Evolutionary conservation across 2,888 invertebrate species (phyloP).

Genomic region (Coleophora flavipennella): DNA sequence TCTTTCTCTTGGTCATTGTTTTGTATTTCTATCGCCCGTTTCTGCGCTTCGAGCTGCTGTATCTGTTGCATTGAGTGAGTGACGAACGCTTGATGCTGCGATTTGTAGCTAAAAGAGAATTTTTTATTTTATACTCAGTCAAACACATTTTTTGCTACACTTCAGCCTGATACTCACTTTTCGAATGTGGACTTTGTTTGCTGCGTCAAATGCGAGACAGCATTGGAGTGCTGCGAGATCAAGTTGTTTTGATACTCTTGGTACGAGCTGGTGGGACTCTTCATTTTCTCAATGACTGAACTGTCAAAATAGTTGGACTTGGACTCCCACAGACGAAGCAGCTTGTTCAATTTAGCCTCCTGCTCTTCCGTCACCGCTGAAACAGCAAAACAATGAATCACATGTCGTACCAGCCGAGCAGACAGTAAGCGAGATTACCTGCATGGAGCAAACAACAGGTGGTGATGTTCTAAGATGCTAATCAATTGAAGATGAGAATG

Average conservation of each 20-base stretch:
- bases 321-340: constrained; percentile 96
- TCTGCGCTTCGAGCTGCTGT: constrained; percentile 86
- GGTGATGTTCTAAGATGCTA: constrained; percentile 55
- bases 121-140: neutral
- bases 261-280: constrained; percentile 90
- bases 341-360: constrained; percentile 91
- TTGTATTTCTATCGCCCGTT: constrained; percentile 75
- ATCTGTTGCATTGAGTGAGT: constrained; percentile 93
- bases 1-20: constrained; percentile 47
- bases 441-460: constrained; percentile 57
- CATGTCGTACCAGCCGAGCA: constrained; percentile 45
- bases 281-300: constrained; percentile 87
- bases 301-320: constrained; percentile 92
- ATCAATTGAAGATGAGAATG: constrained; percentile 53
- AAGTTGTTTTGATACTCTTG: constrained; percentile 90
- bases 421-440: constrained; percentile 64
- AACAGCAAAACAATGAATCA: constrained; percentile 59
- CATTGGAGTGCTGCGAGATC: constrained; percentile 84
- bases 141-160: neutral
- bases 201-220: constrained; percentile 82
- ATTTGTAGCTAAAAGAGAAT: constrained; percentile 79
- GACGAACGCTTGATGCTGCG: constrained; percentile 96
- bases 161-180: constrained; percentile 58
- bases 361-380: constrained; percentile 89
- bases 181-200: constrained; percentile 89